Base-by-base conservation (phyloP, 2,113 vertebrate genomes). In the Typhlomys cinereus region DNA sequence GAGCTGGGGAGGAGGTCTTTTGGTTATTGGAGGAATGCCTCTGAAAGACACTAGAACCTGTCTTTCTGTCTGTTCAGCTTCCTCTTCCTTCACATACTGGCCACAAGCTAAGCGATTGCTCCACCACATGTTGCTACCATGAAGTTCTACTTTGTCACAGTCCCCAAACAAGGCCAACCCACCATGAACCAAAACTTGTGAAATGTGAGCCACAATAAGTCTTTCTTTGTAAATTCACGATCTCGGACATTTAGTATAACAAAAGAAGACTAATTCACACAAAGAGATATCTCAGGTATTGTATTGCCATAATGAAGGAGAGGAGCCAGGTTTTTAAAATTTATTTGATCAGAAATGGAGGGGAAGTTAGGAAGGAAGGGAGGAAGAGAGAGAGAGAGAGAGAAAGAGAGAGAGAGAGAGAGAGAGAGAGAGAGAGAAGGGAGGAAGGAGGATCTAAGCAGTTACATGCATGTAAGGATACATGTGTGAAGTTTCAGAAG, bases 251-350 rank as follows among this genome's bases (percentile, higher is more conserved):
- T 57, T 79, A 25, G 62, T 20, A 52, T 41, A 79, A 14, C 20
- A 41, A 62, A 36, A 44, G 52, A 79, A 86, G 36, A 7, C 52
- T 79, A 62, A 41, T 36, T 59, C 46, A 59, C 17, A 69, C 34
- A 92, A 25, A 25, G 52, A 23, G 52, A 59, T 61, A 70, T 15
- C 70, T 61, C 52, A 61, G 21, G 39, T 57, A 78, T 90, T 44
- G 41, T 36, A 41, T 71, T 67, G 25, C 5, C 57, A 5, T 69
- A 85, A 11, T 89, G 18, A 83, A 80, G 79, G 80, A 18, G 20
- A 85, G 62, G 34, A 81, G 66, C 48, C 80, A 34, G 34, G 15
- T 95, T 85, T 89, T 92, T 71, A 11, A 4, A 89, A 62, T 34
- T 59, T 41, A 29, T 29, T 7, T 14, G 52, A 59, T n/a, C n/a